Conservation (phyloP, 37 sponge, comb jelly and placozoan genomes). For the Spongia lamella region DNA sequence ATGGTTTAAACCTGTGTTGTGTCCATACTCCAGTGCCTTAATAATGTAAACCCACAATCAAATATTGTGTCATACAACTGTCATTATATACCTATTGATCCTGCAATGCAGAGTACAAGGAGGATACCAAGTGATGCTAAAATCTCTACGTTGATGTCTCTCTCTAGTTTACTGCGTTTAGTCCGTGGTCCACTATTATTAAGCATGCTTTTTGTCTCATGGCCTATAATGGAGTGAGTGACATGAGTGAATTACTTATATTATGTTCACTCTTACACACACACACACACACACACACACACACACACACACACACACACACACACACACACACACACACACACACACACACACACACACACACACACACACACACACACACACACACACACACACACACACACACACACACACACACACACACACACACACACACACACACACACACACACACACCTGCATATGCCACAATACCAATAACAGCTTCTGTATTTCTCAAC, state of each 20-base stretch:
- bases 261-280: too few relatives aligned
- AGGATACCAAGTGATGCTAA: slow-evolving; percentile 51
- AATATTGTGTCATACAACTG: not conserved
- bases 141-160: slow-evolving; percentile 69
- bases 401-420: too few relatives aligned
- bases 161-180: slow-evolving; percentile 85
- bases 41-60: not conserved
- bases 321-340: too few relatives aligned
- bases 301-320: too few relatives aligned
- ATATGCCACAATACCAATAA: slow-evolving; percentile 84
- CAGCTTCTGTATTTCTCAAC: slow-evolving; percentile 70
- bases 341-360: too few relatives aligned
- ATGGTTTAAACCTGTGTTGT: slow-evolving; percentile 5
- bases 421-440: too few relatives aligned
- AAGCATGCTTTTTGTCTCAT: slow-evolving; percentile 86
- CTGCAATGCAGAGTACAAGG: slow-evolving; percentile 49
- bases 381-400: too few relatives aligned
- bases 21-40: slow-evolving; percentile 65
- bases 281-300: too few relatives aligned
- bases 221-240: slow-evolving; percentile 33
- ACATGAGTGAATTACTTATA: too few relatives aligned
- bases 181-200: slow-evolving; percentile 81
- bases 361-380: too few relatives aligned
- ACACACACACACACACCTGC: slow-evolving; percentile 84
- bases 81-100: slow-evolving; percentile 70